A percentile compares a stretch with the other conserved stretches of the same genome.
Evolutionary conservation across 2,113 vertebrate genomes (phyloP).

Genomic region (Glaucidium brasilianum): DNA sequence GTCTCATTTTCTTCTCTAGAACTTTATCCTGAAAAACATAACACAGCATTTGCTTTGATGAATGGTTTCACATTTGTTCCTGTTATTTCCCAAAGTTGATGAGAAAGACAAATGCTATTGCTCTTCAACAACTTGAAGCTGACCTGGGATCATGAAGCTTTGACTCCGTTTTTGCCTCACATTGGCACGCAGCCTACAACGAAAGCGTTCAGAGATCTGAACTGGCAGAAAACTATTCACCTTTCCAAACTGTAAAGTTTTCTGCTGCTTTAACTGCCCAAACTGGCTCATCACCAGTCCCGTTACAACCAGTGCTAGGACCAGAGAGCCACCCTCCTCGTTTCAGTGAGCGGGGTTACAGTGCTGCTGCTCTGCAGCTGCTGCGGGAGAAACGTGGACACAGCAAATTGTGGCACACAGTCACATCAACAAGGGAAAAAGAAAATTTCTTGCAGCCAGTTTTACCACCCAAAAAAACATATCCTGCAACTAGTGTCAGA

Average conservation of each 20-base stretch:
- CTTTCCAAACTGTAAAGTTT: background rate
- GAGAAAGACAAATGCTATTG: background rate
- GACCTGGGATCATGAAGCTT: accelerated
- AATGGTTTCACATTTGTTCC: background rate
- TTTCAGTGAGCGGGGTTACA: background rate
- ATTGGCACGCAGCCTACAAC: background rate
- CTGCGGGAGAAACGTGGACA: background rate
- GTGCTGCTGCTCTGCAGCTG: background rate
- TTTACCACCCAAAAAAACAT: background rate
- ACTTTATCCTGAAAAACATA: background rate
- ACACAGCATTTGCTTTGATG: background rate
- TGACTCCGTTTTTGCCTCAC: background rate
- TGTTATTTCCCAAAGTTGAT: background rate
- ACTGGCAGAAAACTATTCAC: background rate
- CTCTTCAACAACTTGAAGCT: background rate
- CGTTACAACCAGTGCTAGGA: accelerated
- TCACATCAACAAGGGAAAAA: background rate
- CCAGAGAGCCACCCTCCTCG: background rate
- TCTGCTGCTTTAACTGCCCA: background rate
- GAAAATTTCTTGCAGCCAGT: background rate
- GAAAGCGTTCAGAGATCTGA: background rate
- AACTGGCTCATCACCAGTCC: background rate
- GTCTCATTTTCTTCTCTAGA: background rate
- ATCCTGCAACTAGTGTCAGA: background rate
- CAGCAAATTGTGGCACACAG: background rate